Evolutionary conservation across 1,140 invertebrate species (phyloP), one percentile per base, ranked within the genome.

Genomic region (Dreissena polymorpha): DNA sequence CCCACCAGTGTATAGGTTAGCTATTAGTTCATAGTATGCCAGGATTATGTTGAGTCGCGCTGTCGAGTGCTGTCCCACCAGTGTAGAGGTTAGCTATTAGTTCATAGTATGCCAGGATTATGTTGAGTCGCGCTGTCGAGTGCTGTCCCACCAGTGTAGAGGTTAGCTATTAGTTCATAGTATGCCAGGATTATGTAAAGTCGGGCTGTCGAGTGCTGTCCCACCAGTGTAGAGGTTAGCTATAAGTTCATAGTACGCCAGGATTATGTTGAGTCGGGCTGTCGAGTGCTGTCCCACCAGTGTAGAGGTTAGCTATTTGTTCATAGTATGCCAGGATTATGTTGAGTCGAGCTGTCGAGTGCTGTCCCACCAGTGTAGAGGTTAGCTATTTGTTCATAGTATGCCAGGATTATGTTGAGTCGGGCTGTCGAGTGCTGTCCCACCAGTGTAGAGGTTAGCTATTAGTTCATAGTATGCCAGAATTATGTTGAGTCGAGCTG

Each of bases 401-500:
- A 99, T 93, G 99, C 99, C 0, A 93, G 97, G 50, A 99, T 99
- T 88, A 94, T 99, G 65, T 93, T 99, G 0, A 98, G 97, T 80
- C 94, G 99, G 88, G 98, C 99, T 25, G 99, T 99, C 0, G 99
- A 99, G 92, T 99, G 99, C 93, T 99, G 99, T 93, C 91, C 93
- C 18, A 93, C 91, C 14, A 93, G 92, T 88, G 92, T 93, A 14
- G 93, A 93, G 90, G 92, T 93, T n/a, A n/a, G n/a, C n/a, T n/a
- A n/a, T n/a, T n/a, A n/a, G n/a, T n/a, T n/a, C n/a, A n/a, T n/a
- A 99, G 93, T 98, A 99, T 93, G 99, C 99, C 0, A 93, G 97
- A 49, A 99, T 99, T 88, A 94, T 99, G 65, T 93, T 99, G 0
- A 98, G 97, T 80, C 94, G 99, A 88, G 98, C 99, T 25, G 99